Evolutionary conservation across 2,113 vertebrate genomes (phyloP).

Genomic region (Vidua macroura): DNA sequence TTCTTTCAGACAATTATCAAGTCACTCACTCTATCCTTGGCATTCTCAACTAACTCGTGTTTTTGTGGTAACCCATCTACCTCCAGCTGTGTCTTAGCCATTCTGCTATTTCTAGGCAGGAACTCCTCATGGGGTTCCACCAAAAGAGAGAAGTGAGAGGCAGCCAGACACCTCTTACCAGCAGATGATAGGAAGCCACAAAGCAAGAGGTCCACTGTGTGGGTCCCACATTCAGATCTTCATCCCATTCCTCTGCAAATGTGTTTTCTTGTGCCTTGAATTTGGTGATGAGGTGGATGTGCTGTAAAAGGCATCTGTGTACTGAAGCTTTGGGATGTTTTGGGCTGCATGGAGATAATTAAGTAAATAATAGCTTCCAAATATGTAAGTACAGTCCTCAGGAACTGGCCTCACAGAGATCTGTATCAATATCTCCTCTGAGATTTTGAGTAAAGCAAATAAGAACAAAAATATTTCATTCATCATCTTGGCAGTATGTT

Average conservation of each 20-base stretch:
- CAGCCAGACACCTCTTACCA: background rate
- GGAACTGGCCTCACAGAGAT: background rate
- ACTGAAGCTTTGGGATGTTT: background rate
- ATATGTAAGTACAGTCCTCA: background rate
- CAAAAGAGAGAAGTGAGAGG: background rate
- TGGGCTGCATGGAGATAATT: background rate
- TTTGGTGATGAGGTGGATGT: background rate
- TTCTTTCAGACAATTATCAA: background rate
- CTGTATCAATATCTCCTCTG: background rate
- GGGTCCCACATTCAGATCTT: background rate
- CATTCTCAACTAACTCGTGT: accelerated
- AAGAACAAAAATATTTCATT: constrained; percentile 27
- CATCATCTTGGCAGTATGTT: background rate
- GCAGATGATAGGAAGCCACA: background rate
- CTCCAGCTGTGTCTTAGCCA: background rate
- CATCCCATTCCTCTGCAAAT: background rate
- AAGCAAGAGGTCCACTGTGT: background rate
- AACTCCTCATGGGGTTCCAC: background rate
- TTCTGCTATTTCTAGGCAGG: background rate
- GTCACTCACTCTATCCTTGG: background rate
- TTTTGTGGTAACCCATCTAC: background rate
- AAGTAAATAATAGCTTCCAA: background rate
- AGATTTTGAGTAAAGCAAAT: constrained; percentile 7
- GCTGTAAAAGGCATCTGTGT: background rate
- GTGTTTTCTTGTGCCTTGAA: background rate